Evolutionary conservation across 2,113 vertebrate genomes (phyloP).

Genomic region (Ochotona princeps): DNA sequence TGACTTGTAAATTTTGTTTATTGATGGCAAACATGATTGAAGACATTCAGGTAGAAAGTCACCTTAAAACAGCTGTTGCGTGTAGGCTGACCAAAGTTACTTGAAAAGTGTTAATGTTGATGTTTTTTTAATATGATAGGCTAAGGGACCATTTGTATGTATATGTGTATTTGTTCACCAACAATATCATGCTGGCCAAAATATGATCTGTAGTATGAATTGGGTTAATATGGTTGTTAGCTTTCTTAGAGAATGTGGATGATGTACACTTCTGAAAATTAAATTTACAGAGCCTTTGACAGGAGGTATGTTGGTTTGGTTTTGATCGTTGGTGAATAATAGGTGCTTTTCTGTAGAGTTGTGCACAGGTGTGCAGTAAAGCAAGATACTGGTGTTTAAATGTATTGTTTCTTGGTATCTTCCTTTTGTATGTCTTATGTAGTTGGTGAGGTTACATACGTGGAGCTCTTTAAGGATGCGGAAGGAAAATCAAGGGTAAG

Average conservation of each 20-base stretch:
- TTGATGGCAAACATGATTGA: constrained; percentile 90
- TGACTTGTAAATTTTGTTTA: constrained; percentile 90
- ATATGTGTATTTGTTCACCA: constrained; percentile 94
- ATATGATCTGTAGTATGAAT: constrained; percentile 93
- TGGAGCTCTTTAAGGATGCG: constrained; percentile 99
- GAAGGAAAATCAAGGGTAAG: constrained; percentile 99
- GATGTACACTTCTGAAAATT: constrained; percentile 94
- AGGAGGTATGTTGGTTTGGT: constrained; percentile 96
- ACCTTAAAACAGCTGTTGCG: constrained; percentile 93
- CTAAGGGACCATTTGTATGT: constrained; percentile 86
- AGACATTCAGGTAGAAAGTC: constrained; percentile 92
- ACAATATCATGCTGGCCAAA: constrained; percentile 93
- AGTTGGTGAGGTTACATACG: constrained; percentile 99
- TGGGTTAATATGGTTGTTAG: constrained; percentile 94
- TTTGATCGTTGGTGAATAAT: constrained; percentile 95
- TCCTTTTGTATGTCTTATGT: constrained; percentile 99
- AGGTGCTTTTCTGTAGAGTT: constrained; percentile 97
- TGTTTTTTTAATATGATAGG: constrained; percentile 88
- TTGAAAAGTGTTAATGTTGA: constrained; percentile 87
- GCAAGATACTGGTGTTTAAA: constrained; percentile 98
- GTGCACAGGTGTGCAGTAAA: constrained; percentile 96
- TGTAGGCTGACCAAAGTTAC: constrained; percentile 88
- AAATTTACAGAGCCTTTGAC: constrained; percentile 94
- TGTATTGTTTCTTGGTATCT: constrained; percentile 99
- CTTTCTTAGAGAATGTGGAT: constrained; percentile 94